Conservation (phyloP, 2,888 invertebrate species). For the Punctoribates punctum region DNA sequence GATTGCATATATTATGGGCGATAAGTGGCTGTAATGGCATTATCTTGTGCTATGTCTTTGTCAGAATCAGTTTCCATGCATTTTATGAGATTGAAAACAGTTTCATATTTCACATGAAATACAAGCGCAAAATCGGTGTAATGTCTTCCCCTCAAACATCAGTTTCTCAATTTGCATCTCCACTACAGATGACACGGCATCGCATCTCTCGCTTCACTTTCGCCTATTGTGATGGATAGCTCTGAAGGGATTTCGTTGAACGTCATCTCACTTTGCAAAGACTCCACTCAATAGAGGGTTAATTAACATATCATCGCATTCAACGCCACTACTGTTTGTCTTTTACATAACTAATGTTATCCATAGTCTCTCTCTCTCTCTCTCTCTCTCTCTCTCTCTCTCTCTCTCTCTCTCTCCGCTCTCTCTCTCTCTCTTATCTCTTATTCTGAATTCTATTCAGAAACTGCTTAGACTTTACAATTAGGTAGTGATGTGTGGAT, state of each 20-base stretch:
- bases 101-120: constrained; percentile 30
- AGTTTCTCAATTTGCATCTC: constrained; percentile 12
- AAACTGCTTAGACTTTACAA: constrained; percentile 36
- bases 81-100: constrained; percentile 17
- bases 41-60: constrained; percentile 22
- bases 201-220: not conserved
- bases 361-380: not conserved
- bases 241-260: constrained; percentile 5
- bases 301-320: constrained; percentile 31
- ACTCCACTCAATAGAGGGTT: constrained; percentile 18
- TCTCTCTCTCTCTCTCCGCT: not conserved
- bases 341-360: constrained; percentile 24
- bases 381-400: not conserved
- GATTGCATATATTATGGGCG: not conserved
- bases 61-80: not conserved
- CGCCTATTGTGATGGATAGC: constrained; percentile 20
- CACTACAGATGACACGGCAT: not conserved
- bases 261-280: constrained; percentile 7
- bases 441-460: constrained; percentile 10
- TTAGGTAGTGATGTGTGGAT: constrained; percentile 16
- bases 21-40: constrained; percentile 2
- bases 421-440: not conserved
- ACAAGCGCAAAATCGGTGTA: constrained; percentile 23
- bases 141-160: constrained; percentile 16
- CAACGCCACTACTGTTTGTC: constrained; percentile 16